Base-by-base conservation (phyloP, 2,113 vertebrate genomes). In the Amphiprion ocellaris region DNA sequence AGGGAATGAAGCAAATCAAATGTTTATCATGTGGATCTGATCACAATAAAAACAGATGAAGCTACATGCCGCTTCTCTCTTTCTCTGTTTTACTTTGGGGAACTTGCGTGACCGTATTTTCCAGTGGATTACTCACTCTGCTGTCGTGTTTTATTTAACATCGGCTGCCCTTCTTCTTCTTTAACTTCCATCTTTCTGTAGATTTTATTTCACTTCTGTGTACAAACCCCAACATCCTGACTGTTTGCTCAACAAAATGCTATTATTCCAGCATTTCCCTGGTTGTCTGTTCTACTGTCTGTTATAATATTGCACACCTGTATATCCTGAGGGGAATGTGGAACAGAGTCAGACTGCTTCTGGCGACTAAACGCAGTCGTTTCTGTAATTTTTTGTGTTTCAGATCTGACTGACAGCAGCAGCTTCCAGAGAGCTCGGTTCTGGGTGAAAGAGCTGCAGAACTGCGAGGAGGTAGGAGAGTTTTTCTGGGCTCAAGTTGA, bases 401-500 rank as follows among this genome's bases (percentile, higher is more conserved):
- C 69, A 99, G 98, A 99, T 92, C 92, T 99, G 87, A 99, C 97
- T 0, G 97, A 99, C 92, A 95, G 95, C 89, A 97, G 96, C 94
- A 99, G 97, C 79, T 99, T 99, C 90, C 95, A 95, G 90, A 90
- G 98, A 62, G 97, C 96, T 53, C 96, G 94, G 53, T 99, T 99
- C 93, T 99, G 98, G 98, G 98, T 99, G 89, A 97, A 98, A 44
- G 98, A 99, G 90, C 93, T 99, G 66, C 97, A 96, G 87, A 99
- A 94, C 87, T 97, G 95, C 2, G 98, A 99, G 89, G 97, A 98
- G 94, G 98, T 99, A 83, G 9, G 82, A 10, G 5, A 39, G 10
- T 49, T 1, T 1, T 16, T 16, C 4, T 49, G 46, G 3, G 11
- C 33, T 33, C 4, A 33, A 33, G 33, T 8, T 33, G 7, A 7